phyloP scores from a whole-genome alignment of 2,888 invertebrate species.

The Taphrorychus bicolor region DNA sequence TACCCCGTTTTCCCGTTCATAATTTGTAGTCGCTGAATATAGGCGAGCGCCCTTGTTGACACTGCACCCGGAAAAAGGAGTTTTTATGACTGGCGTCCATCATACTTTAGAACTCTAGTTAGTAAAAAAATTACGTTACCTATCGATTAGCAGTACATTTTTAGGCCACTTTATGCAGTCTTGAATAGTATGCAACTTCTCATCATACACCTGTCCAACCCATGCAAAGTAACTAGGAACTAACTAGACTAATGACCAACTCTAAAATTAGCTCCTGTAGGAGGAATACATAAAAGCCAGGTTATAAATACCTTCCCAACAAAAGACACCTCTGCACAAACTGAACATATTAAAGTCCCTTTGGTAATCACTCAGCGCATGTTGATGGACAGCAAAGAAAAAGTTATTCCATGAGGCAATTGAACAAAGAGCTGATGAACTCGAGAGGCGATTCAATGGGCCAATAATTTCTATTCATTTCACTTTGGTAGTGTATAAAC shows the following conservation, averaged over 20 bases:
- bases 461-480: not conserved
- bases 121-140: too few relatives aligned
- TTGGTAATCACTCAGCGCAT: not conserved
- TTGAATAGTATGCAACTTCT: not conserved
- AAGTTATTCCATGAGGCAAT: too few relatives aligned
- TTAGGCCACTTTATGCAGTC: not conserved
- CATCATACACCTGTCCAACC: not conserved
- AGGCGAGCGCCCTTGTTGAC: slow-evolving; percentile 35
- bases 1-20: slow-evolving; percentile 36
- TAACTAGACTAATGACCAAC: not conserved
- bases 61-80: slow-evolving; percentile 26
- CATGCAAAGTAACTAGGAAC: not conserved
- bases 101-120: too few relatives aligned
- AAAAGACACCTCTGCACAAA: not conserved
- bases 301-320: not conserved
- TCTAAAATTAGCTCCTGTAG: not conserved
- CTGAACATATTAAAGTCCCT: not conserved
- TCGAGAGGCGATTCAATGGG: too few relatives aligned
- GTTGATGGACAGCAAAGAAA: too few relatives aligned
- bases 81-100: too few relatives aligned
- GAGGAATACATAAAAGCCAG: not conserved
- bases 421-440: too few relatives aligned
- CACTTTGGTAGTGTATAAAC: not conserved
- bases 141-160: too few relatives aligned
- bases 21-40: slow-evolving; percentile 31